Evolutionary conservation across 2,113 vertebrate genomes (phyloP).

Genomic region (Ivindomyrus marchei): DNA sequence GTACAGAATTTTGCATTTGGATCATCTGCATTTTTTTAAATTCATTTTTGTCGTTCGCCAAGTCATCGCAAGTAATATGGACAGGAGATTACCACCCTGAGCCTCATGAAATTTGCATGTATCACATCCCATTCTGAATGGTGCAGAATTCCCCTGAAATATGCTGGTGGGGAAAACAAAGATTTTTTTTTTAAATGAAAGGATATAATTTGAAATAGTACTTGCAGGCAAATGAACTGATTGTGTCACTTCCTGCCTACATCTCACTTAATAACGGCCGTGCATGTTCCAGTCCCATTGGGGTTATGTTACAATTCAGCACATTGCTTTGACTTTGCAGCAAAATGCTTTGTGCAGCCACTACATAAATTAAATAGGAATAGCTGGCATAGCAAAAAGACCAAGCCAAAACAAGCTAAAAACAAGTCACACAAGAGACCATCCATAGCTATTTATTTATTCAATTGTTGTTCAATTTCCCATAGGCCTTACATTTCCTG

Average conservation of each 20-base stretch:
- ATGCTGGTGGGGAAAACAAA: background rate
- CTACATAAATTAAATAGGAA: background rate
- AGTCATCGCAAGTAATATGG: background rate
- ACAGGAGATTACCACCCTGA: background rate
- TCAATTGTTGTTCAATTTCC: background rate
- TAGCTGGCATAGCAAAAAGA: conserved; percentile 2
- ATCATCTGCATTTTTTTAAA: background rate
- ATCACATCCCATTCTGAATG: background rate
- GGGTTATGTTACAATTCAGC: conserved; percentile 19
- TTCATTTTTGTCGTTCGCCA: background rate
- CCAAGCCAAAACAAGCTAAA: background rate
- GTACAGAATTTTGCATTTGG: background rate
- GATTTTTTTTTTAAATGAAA: background rate
- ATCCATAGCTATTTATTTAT: background rate
- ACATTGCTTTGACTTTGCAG: conserved; percentile 10
- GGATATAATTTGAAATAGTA: background rate
- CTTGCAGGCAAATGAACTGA: conserved; percentile 13
- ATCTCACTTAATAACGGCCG: conserved; percentile 17
- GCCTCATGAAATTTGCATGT: background rate
- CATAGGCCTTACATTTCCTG: background rate
- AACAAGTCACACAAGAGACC: background rate
- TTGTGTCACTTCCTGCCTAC: conserved; percentile 17
- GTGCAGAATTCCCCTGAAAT: background rate
- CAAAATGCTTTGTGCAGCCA: conserved; percentile 5
- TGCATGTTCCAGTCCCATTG: background rate